These are phyloP conservation scores for Otolemur garnettii DNA, from an alignment of 2,113 vertebrate genomes.

Conservation along the genomic window DNA sequence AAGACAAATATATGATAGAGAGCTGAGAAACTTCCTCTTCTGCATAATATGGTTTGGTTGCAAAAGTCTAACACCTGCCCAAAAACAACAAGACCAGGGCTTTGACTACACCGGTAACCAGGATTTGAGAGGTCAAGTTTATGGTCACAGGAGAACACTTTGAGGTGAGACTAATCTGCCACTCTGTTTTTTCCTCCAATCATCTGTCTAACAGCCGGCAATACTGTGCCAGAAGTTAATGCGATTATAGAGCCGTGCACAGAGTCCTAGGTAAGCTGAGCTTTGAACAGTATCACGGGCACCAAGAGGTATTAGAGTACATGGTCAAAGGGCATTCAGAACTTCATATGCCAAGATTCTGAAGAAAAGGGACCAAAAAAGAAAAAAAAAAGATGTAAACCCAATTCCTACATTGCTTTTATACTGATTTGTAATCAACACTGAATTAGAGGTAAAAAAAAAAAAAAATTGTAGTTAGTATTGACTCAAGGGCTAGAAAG, in stretches of 20 bases:
- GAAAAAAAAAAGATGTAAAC: accelerated
- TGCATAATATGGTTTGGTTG: not conserved
- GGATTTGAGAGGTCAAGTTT: not conserved
- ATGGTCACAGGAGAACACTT: not conserved
- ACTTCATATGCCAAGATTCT: not conserved
- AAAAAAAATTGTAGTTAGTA: not conserved
- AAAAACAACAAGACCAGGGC: not conserved
- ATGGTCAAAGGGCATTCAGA: not conserved
- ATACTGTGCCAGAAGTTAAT: not conserved
- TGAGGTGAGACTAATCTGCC: not conserved
- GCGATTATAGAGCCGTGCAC: not conserved
- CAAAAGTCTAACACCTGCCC: not conserved
- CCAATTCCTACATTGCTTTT: not conserved
- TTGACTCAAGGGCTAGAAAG: not conserved
- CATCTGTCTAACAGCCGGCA: not conserved
- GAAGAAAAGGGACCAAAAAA: not conserved
- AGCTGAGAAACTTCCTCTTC: not conserved
- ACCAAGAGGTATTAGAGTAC: not conserved
- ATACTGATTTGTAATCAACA: not conserved
- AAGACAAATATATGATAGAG: not conserved
- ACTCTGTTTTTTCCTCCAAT: not conserved
- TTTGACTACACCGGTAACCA: not conserved
- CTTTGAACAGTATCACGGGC: not conserved
- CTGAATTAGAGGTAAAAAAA: not conserved
- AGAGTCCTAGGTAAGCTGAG: not conserved